Percentiles rank a stretch among this genome's conserved stretches.
phyloP scores from a whole-genome alignment of 2,113 vertebrate species.

The Macrotis lagotis region DNA sequence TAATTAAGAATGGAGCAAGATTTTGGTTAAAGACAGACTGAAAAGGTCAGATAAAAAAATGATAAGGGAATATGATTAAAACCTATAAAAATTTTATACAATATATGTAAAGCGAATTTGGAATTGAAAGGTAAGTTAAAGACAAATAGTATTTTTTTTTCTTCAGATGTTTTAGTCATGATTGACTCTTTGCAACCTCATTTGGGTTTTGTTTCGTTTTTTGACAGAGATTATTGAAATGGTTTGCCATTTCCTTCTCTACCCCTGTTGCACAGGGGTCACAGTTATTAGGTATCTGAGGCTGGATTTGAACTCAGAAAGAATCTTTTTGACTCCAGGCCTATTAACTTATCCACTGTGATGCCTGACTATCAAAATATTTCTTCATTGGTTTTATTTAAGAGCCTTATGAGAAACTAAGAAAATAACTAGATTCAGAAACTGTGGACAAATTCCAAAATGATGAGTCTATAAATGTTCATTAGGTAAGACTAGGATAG shows the following conservation, averaged over 20 bases:
- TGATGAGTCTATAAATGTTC: background rate
- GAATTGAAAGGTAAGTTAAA: background rate
- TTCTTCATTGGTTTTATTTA: conserved; percentile 14
- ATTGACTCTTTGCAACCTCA: no score
- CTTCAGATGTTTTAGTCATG: no score
- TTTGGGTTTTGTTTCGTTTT: background rate
- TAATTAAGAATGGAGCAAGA: background rate
- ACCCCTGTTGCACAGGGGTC: no score
- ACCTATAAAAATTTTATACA: background rate
- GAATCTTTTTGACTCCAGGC: no score
- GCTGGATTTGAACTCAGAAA: no score
- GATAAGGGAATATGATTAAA: background rate
- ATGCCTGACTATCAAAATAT: no score
- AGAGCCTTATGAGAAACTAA: conserved; percentile 9
- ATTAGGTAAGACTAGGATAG: background rate
- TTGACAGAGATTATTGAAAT: no score
- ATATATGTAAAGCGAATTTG: background rate
- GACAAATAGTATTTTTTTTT: background rate
- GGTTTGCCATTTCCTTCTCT: no score
- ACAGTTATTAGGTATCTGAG: no score
- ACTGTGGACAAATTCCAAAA: background rate
- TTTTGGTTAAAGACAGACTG: background rate
- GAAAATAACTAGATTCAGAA: background rate
- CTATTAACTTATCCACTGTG: no score
- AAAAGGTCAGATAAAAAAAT: background rate